Base-by-base conservation (phyloP, 2,888 invertebrate genomes). In the Caradrina clavipalpis region DNA sequence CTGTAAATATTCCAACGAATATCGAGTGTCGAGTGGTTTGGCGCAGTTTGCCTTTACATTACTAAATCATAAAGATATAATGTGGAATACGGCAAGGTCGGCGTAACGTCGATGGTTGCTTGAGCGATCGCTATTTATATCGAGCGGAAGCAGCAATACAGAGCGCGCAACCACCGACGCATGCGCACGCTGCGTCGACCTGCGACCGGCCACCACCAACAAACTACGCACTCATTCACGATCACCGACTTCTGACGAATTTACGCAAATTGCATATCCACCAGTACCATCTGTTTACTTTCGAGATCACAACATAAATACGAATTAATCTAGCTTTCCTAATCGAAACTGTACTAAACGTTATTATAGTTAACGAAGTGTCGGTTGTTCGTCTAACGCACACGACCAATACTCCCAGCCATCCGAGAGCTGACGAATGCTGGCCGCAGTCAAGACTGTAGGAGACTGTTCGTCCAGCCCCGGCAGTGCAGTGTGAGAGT, bases 51-150 rank as follows among this genome's bases (percentile, higher is more conserved):
- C 35, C 35, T 74, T 74, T 82, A 80, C 76, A 87, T 86, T 82
- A 86, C 80, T 70, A 72, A 84, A 80, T 81, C 82, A 86, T 86
- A 81, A 81, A 86, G 85, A 83, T 82, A 84, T 81, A 76, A 83
- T 83, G 69, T 71, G 61, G 65, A 58, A 78, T 80, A 80, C 83
- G 81, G 67, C 82, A 79, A 85, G 85, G 81, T 77, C 81, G 74
- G 69, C 78, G 69, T 73, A 66, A 63, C 66, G 65, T 70, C 62
- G 59, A 69, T 74, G 65, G 76, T 62, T 67, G 71, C 74, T 78
- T 75, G 76, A 60, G 74, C 76, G 80, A 81, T 73, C 74, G 81
- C 77, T 86, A 81, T 85, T 84, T 81, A 83, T 82, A 81, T 63
- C 73, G 69, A 68, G 65, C 64, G 56, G 53, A 47, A 61, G 57